These are phyloP conservation scores for Hippasteria phrygiana DNA, from an alignment of 53 echinoderm and acorn worm species.

Conservation along the genomic window DNA sequence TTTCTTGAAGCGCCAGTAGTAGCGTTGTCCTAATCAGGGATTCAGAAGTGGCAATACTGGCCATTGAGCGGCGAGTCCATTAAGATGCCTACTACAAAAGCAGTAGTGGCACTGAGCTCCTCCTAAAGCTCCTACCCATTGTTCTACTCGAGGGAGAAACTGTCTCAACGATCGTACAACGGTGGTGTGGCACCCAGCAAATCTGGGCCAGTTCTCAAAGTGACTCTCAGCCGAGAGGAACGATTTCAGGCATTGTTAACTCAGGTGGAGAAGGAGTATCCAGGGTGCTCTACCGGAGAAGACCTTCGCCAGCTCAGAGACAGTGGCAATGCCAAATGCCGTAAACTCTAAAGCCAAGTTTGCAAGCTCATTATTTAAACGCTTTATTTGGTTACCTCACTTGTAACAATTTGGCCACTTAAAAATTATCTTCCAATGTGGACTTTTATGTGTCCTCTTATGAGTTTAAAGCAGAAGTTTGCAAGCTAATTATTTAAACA, in stretches of 20 bases:
- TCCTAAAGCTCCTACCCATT: not conserved
- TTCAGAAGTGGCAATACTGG: not conserved
- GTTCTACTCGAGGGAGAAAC: not conserved
- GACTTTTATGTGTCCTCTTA: too few species aligned
- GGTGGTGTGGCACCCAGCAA: not conserved
- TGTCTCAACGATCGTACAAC: not conserved
- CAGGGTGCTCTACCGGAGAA: not conserved
- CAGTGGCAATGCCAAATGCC: not conserved
- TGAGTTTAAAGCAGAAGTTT: too few species aligned
- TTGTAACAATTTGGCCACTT: too few species aligned
- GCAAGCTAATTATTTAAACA: too few species aligned
- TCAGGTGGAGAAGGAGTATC: not conserved
- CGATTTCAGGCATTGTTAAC: not conserved
- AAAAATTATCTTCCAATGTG: too few species aligned
- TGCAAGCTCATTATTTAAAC: too few species aligned
- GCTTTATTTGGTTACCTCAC: too few species aligned
- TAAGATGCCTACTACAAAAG: constrained; percentile 1
- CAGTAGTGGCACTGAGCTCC: not conserved
- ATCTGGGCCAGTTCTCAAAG: not conserved
- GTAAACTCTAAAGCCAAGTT: too few species aligned
- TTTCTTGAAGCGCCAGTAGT: not conserved
- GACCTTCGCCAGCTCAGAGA: not conserved
- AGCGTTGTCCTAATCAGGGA: not conserved
- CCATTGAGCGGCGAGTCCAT: not conserved
- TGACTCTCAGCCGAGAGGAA: not conserved